phyloP scores from a whole-genome alignment of 2,113 vertebrate species.

The Lophotis ruficrista region DNA sequence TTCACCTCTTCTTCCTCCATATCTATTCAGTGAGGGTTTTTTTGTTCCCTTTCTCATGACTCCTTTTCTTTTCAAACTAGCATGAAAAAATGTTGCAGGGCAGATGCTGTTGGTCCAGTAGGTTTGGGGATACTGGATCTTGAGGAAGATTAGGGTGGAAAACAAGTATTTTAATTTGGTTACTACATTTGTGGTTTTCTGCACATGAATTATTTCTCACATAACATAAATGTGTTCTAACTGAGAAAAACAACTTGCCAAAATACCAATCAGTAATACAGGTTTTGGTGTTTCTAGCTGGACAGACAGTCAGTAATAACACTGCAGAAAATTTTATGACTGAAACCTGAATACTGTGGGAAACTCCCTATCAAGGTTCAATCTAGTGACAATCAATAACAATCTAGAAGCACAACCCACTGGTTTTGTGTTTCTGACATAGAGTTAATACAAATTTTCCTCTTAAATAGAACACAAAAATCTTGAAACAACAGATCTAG shows the following conservation, averaged over 20 bases:
- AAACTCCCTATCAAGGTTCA: neutral
- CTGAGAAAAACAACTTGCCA: neutral
- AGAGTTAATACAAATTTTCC: neutral
- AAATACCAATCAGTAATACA: neutral
- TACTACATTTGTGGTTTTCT: neutral
- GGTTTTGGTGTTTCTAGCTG: neutral
- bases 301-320: neutral
- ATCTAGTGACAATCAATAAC: neutral
- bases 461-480: neutral
- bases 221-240: rapidly evolving
- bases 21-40: neutral
- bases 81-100: neutral
- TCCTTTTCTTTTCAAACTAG: neutral
- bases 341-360: neutral
- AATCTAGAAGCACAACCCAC: neutral
- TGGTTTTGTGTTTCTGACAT: neutral
- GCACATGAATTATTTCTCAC: neutral
- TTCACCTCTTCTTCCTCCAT: neutral
- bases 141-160: neutral
- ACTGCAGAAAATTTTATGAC: neutral
- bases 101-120: neutral
- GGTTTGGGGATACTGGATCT: neutral
- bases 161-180: neutral
- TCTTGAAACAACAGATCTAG: neutral
- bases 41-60: neutral